Evolutionary conservation across 1,140 invertebrate genomes (phyloP), one percentile per base, ranked within the genome.

Genomic region (Drosophila micromelanica): DNA sequence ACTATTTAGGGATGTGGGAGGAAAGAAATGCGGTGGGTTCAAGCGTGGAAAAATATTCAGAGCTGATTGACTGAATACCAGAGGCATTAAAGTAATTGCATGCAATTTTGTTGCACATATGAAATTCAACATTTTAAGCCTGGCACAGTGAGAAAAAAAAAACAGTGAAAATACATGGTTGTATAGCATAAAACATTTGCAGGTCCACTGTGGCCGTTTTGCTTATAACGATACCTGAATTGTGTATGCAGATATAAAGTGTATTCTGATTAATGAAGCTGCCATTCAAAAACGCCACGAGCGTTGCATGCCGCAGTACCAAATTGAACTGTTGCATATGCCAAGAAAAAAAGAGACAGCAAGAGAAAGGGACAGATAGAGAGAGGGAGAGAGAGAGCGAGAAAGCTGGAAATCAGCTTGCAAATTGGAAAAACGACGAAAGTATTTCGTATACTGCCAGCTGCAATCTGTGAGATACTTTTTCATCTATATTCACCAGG

Each of bases 311-410:
- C 67, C 52, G 56, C 51, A 64, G 59, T 74, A 72, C 42, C 67
- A 76, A 89, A 89, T 86, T 87, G 84, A 86, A 68, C 82, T 86
- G 82, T 86, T 86, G 78, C 81, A 78, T 75, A 76, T 82, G 59
- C 72, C 62, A 54, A 35, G 5, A 9, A 35, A 9, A 35, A 35
- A 35, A 60, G 42, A 32, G 11, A 56, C 3, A n/a, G 0, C 46
- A 54, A 11, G 6, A 11, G 35, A 1, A 15, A 49, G 6, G 48
- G 17, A 32, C 0, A 15, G 8, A 17, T 5, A 46, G 17, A 11
- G 49, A 8, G 42, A n/a, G 3, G 3, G 11, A 13, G 56, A 0
- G 1, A 7, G 32, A 54, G 15, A 40, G 15, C 5, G 13, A 27
- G 6, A 0, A 32, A 32, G 35, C 23, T 30, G 30, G 38, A 49